Evolutionary conservation across 2,888 invertebrate genomes (phyloP).

Genomic region (Acleris cristana): DNA sequence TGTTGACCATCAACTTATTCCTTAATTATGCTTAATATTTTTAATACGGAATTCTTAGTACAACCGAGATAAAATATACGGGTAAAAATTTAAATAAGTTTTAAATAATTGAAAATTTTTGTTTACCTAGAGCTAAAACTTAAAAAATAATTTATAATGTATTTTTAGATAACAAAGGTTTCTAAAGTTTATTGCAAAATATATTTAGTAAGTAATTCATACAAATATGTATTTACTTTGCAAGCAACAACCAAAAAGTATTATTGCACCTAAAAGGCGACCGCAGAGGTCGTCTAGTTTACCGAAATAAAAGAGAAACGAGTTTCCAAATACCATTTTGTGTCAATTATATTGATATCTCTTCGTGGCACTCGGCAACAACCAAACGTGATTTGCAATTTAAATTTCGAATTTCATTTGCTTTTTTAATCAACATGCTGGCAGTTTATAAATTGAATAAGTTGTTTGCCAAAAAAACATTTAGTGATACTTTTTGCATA

Average conservation of each 20-base stretch:
- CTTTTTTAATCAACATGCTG: not conserved
- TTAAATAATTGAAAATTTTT: no score
- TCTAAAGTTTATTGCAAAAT: no score
- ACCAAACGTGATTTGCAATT: constrained; percentile 28
- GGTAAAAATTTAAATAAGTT: no score
- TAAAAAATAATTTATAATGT: no score
- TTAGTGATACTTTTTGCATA: not conserved
- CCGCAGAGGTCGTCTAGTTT: constrained; percentile 67
- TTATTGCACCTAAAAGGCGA: constrained; percentile 8
- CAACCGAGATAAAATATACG: no score
- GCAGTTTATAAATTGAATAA: not conserved
- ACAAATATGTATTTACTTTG: not conserved
- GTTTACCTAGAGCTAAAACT: no score
- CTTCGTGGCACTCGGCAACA: constrained; percentile 55
- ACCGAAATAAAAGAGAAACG: constrained; percentile 63
- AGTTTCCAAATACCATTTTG: constrained; percentile 74
- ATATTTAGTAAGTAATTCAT: no score
- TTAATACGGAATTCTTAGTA: no score
- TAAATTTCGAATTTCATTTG: constrained; percentile 19
- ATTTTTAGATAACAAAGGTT: no score
- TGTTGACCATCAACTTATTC: no score
- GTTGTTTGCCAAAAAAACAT: not conserved
- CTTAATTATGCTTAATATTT: no score
- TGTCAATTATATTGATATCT: constrained; percentile 41
- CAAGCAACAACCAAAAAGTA: not conserved